These are phyloP conservation scores for Petaurus breviceps DNA, from an alignment of 2,113 vertebrate species.

Conservation along the genomic window DNA sequence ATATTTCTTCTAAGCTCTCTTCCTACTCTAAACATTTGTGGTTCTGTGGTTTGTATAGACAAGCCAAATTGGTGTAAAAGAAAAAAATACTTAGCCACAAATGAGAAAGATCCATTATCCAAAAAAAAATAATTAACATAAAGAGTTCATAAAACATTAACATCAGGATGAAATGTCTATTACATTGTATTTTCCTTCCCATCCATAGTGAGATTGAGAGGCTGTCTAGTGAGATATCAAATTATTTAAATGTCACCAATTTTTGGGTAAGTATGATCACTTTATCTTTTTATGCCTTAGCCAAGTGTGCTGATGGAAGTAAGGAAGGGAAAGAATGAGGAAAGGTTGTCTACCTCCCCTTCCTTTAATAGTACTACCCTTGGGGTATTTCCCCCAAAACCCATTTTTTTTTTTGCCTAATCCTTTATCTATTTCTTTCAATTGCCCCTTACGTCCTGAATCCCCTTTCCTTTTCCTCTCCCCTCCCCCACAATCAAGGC, in stretches of 20 bases:
- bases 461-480: not conserved
- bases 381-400: not conserved
- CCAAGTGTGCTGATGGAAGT: not conserved
- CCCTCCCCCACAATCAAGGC: not conserved
- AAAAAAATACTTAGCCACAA: not conserved
- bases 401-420: not conserved
- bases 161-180: not conserved
- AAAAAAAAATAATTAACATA: not conserved
- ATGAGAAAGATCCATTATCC: not conserved
- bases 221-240: slow-evolving; percentile 42
- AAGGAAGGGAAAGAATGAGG: not conserved
- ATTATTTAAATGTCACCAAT: slow-evolving; percentile 38
- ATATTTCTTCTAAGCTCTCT: not conserved
- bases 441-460: not conserved
- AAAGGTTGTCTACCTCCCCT: not conserved
- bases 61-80: not conserved
- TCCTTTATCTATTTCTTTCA: not conserved
- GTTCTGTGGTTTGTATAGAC: not conserved
- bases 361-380: not conserved
- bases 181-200: slow-evolving; percentile 48
- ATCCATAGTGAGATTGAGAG: slow-evolving; percentile 56
- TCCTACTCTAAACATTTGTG: not conserved
- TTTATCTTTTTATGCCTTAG: not conserved
- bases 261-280: slow-evolving; percentile 58
- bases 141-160: not conserved